Conservation (phyloP, 2,113 vertebrate species). For the Scalopus aquaticus region DNA sequence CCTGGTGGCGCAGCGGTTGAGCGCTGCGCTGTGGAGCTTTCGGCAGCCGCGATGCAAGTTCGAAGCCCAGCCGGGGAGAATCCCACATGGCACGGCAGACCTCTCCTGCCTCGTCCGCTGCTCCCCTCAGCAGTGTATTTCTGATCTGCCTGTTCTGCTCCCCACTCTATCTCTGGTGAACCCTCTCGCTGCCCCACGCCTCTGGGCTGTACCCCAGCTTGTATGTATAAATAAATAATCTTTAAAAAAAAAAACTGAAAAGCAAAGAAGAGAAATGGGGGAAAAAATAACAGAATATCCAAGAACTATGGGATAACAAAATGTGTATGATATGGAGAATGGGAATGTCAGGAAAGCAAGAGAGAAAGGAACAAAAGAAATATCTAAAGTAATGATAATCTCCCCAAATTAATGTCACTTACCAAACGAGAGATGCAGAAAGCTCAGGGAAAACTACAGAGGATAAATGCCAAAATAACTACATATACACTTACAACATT, state of each 20-base stretch:
- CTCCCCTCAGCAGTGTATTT: too few relatives aligned
- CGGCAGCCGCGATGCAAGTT: too few relatives aligned
- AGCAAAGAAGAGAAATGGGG: not conserved
- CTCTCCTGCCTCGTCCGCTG: too few relatives aligned
- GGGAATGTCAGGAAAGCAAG: not conserved
- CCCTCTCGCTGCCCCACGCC: too few relatives aligned
- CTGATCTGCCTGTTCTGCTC: too few relatives aligned
- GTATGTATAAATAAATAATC: too few relatives aligned
- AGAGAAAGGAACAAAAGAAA: not conserved
- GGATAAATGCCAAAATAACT: not conserved
- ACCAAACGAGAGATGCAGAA: not conserved
- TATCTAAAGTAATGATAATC: not conserved
- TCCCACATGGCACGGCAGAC: too few relatives aligned
- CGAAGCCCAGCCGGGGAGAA: too few relatives aligned
- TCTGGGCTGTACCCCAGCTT: too few relatives aligned
- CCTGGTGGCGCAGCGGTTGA: too few relatives aligned
- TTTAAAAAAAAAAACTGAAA: constrained; percentile 1
- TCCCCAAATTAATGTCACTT: not conserved
- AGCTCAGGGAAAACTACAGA: not conserved
- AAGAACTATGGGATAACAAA: not conserved
- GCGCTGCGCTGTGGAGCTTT: too few relatives aligned
- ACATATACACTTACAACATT: not conserved
- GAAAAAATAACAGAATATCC: not conserved
- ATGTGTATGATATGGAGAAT: not conserved
- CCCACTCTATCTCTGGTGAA: too few relatives aligned